Base-by-base conservation (phyloP, 2,113 vertebrate species). In the Cochlearius cochlearius region DNA sequence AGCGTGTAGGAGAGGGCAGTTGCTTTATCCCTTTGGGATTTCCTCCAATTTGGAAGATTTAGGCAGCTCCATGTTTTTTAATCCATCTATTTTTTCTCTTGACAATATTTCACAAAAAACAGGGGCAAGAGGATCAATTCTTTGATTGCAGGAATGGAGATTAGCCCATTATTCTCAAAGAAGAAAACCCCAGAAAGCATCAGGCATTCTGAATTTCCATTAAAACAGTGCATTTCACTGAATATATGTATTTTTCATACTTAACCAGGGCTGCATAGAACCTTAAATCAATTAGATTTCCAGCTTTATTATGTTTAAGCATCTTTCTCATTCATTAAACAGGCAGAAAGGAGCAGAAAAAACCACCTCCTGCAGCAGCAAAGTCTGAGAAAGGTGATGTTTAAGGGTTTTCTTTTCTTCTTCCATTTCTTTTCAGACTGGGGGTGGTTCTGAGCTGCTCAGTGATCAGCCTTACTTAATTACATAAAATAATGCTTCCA, bases 371-470 rank as follows among this genome's bases (percentile, higher is more conserved):
- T 68, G 95, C 96, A 75, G 97, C 98, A 97, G 97, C 96, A 88
- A 98, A 98, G 97, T 94, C 98, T 93, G 98, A 98, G 78, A 98
- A 98, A 99, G 99, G 98, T 99, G 97, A 98, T 75, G 59, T 69
- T 32, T 90, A 73, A 92, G 63, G 67, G 43, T 88, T 82, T 82
- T 62, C 29, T 88, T 83, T 71, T 66, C 20, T 93, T 73, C 29
- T 88, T 73, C 58, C 43, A 5, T 75, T 88, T 85, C 53, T 84
- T 80, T 72, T 80, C 75, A 47, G 49, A 34, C 5, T 38, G 58
- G 91, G 79, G 62, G 39, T 55, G 21, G 58, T 55, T 66, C 56
- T 78, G 36, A 82, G 89, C 80, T 94, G 62, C 80, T 94, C 79
- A 60, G 27, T 38, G 18, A 78, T 63, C 50, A 64, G 38, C n/a